Base-by-base conservation (phyloP, 2,797 vertebrate species). In the Parauchenoglanis punctatus region DNA sequence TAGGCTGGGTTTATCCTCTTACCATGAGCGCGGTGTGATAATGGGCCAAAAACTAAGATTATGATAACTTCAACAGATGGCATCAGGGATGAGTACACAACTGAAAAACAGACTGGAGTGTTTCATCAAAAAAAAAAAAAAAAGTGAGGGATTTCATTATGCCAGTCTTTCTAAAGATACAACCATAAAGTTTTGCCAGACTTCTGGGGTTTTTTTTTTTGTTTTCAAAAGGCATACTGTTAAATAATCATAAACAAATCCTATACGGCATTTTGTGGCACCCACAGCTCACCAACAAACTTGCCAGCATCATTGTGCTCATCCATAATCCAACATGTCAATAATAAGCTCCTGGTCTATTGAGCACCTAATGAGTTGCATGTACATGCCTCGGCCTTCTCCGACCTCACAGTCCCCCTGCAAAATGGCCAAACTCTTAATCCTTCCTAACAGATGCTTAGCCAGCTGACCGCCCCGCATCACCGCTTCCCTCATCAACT, bases 241-340 rank as follows among this genome's bases (percentile, higher is more conserved):
- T 59, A 89, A 78, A 20, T 63, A 61, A 58, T 56, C 28, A 15
- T 31, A 23, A 78, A 58, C 85, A 67, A 83, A 85, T 40, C 6
- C 44, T 59, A n/a, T 7, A 82, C 91, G 89, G 82, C 80, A 81
- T 92, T 88, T 91, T 75, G 84, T 88, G n/a, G 76, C 68, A 86
- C 44, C 90, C 61, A 83, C 52, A 67, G 85, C 23, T 59, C 67
- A 87, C 73, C 85, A 83, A 91, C 89, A 86, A 89, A 91, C 85
- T 90, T 89, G 88, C 86, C 28, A 31, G 18, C 46, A n/a, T 54
- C 44, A n/a, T 25, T 35, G 23, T 13, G 54, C 17, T 73, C 35
- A 35, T 86, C 35, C 17, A 44, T 82, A 87, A 82, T 82, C 78
- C 68, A 11, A 23, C 8, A 20, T 3, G 58, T 76, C 44, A 65